Percentiles rank a stretch among this genome's conserved stretches.
Conservation (phyloP, 2,888 invertebrate genomes). For the Calameuta pallipes region DNA sequence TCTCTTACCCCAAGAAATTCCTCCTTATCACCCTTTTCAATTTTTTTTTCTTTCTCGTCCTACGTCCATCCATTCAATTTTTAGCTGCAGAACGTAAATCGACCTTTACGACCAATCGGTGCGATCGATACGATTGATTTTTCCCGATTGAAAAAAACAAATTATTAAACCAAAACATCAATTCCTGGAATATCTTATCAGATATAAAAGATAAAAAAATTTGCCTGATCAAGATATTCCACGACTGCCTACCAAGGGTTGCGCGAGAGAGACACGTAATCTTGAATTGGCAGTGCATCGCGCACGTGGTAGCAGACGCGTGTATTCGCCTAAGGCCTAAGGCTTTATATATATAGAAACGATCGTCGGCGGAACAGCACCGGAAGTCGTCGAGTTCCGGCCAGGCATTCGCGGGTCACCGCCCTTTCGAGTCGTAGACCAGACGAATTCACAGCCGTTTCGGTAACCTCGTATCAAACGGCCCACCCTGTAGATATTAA, state of each 20-base stretch:
- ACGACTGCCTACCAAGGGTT: neutral
- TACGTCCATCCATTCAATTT: neutral
- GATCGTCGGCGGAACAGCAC: conserved; percentile 59
- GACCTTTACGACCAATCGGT: too few species aligned
- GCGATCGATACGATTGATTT: too few species aligned
- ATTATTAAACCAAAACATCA: neutral
- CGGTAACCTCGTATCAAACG: too few species aligned
- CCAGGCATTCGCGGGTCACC: conserved; percentile 58
- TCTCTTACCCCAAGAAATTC: neutral
- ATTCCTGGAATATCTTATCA: neutral
- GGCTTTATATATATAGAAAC: conserved; percentile 42
- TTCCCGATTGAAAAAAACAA: neutral
- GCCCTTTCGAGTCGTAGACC: conserved; percentile 48
- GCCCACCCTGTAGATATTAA: too few species aligned
- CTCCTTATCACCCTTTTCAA: neutral
- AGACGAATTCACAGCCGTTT: neutral
- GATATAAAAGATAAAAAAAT: neutral
- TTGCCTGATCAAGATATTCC: neutral
- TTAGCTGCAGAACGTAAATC: neutral
- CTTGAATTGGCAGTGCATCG: conserved; percentile 12
- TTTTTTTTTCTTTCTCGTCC: neutral
- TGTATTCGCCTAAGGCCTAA: neutral
- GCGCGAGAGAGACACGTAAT: neutral
- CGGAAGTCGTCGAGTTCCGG: conserved; percentile 63
- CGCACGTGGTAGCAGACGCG: conserved; percentile 12